These are phyloP conservation scores for Oxyscelio sp. DNA, from an alignment of 2,888 invertebrate genomes.

Conservation along the genomic window DNA sequence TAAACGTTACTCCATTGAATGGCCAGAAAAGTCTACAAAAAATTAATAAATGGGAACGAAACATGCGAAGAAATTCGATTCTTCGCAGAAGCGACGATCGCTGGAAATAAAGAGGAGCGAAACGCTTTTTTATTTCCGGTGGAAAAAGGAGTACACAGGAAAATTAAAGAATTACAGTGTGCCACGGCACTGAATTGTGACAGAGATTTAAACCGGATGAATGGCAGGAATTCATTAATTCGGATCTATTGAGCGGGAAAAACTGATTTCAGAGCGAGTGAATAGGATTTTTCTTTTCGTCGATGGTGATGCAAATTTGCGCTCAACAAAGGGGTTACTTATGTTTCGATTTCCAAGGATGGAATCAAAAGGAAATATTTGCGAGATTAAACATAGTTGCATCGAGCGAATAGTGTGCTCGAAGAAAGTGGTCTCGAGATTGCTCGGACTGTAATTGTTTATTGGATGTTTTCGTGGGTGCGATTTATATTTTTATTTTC, in stretches of 20 bases:
- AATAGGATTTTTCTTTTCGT: constrained; percentile 35
- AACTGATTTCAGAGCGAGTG: constrained; percentile 23
- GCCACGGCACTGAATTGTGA: constrained; percentile 66
- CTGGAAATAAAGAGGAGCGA: neutral
- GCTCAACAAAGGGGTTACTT: constrained; percentile 29
- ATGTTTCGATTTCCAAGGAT: constrained; percentile 17
- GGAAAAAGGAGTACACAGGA: constrained; percentile 34
- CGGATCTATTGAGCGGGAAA: constrained; percentile 25
- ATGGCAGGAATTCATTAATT: constrained; percentile 54
- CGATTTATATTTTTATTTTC: too few species aligned
- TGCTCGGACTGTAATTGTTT: too few species aligned
- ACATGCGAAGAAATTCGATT: constrained; percentile 10
- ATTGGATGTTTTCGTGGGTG: too few species aligned
- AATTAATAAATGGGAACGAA: constrained; percentile 1
- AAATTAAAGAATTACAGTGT: constrained; percentile 36
- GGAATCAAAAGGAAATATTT: too few species aligned
- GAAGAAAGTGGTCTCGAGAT: too few species aligned
- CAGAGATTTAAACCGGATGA: constrained; percentile 51
- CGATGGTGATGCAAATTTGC: constrained; percentile 18
- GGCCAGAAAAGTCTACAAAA: constrained; percentile 20
- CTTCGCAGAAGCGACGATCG: neutral
- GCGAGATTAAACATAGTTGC: too few species aligned
- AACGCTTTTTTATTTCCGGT: neutral
- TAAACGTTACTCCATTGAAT: constrained; percentile 18
- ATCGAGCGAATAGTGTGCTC: too few species aligned